phyloP scores from a whole-genome alignment of 2,888 invertebrate species.

The Papilio elwesi region DNA sequence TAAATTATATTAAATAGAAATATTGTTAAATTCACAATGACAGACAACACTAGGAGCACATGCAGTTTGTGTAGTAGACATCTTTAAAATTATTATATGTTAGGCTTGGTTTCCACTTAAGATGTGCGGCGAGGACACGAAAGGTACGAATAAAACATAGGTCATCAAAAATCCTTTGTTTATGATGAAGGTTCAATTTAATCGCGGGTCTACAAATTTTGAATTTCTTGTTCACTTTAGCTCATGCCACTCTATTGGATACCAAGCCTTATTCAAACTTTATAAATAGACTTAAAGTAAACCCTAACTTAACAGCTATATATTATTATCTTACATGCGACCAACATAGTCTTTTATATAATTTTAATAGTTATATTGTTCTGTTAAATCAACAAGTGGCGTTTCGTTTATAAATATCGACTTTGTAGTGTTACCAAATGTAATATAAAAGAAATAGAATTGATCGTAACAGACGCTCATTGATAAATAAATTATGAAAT shows the following conservation, averaged over 20 bases:
- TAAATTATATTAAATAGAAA: conserved; percentile 43
- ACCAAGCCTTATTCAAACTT: conserved; percentile 53
- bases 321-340: conserved; percentile 51
- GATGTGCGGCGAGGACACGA: too few relatives aligned
- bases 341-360: conserved; percentile 36
- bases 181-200: neutral
- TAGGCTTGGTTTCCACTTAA: neutral
- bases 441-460: conserved; percentile 19
- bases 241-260: neutral
- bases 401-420: conserved; percentile 34
- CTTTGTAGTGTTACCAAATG: conserved; percentile 26
- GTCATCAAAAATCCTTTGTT: too few relatives aligned
- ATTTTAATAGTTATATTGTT: conserved; percentile 12
- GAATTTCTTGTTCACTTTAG: too few relatives aligned
- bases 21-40: conserved; percentile 46
- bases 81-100: conserved; percentile 25
- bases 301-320: conserved; percentile 48
- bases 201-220: neutral
- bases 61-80: conserved; percentile 47
- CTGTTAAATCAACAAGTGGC: conserved; percentile 21
- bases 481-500: conserved; percentile 49
- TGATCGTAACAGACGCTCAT: conserved; percentile 46
- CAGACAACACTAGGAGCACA: conserved; percentile 57
- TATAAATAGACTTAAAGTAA: conserved; percentile 58
- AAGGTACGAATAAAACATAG: too few relatives aligned